phyloP scores from a whole-genome alignment of 2,888 invertebrate species.

The Lasiommata megera region DNA sequence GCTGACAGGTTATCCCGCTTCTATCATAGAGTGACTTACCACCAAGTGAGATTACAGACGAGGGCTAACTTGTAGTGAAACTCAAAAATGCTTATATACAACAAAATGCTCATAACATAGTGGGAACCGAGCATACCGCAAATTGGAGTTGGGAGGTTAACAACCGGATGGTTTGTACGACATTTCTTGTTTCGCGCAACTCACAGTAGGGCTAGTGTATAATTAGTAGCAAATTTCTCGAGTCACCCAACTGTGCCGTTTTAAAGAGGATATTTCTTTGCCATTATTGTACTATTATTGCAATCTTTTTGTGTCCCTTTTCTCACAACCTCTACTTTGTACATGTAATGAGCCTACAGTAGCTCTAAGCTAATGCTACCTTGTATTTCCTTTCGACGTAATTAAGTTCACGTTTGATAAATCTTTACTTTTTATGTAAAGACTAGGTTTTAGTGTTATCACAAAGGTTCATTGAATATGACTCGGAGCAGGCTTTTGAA shows the following conservation, averaged over 20 bases:
- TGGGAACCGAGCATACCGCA: not conserved
- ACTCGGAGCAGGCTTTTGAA: too few relatives aligned
- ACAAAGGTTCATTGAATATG: too few relatives aligned
- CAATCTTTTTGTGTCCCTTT: constrained; percentile 26
- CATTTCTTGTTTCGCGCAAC: constrained; percentile 1
- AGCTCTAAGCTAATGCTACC: constrained; percentile 12
- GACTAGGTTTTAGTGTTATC: not conserved
- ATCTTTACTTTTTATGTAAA: not conserved
- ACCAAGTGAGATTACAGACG: too few relatives aligned
- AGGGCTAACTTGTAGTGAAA: too few relatives aligned
- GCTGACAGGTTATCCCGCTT: too few relatives aligned
- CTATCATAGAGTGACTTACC: too few relatives aligned
- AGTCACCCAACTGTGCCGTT: constrained; percentile 30
- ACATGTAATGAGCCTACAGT: constrained; percentile 23
- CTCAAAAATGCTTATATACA: too few relatives aligned
- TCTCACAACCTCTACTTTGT: constrained; percentile 29
- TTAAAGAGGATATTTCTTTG: constrained; percentile 27
- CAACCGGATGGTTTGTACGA: constrained; percentile 6
- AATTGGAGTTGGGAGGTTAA: not conserved
- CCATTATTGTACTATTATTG: constrained; percentile 26
- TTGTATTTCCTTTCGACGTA: not conserved
- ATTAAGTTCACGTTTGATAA: not conserved
- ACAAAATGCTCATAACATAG: too few relatives aligned
- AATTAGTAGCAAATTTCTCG: constrained; percentile 29
- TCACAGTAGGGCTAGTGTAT: constrained; percentile 11